Evolutionary conservation across 2,113 vertebrate genomes (phyloP), one percentile per base, ranked within the genome.

Genomic region (Ammodytes dubius): DNA sequence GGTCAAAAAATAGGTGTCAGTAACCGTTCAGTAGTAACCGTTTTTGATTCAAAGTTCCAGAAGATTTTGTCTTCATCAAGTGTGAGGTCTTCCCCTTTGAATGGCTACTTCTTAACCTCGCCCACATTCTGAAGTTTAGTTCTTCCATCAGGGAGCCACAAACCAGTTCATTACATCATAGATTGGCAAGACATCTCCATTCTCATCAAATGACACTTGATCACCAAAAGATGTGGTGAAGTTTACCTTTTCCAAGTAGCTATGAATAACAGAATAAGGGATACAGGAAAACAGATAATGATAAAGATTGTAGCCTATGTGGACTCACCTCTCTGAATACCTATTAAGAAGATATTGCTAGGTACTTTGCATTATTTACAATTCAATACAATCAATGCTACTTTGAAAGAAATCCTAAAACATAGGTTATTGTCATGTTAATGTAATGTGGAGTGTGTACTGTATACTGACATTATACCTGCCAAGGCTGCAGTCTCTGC

Each of bases 91-190:
- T 94, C 70, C 1, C 68, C 83, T 79, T 50, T 68, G 10, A 83
- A 63, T 1, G 63, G 54, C 6, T 87, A 89, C 74, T 86, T 88
- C 39, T 93, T 87, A 53, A 94, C 89, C 12, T 79, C 80, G 14
- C 94, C 94, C 0, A 95, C 85, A 75, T 68, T 92, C 46, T 87
- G 81, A 46, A 93, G 50, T 58, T 84, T 70, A 0, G 65, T 81
- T 8, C 45, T 79, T 47, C 92, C 93, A 63, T 92, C 86, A 8
- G 84, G 72, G 47, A 85, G 88, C 85, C 70, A 83, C 60, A 1
- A 87, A 47, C 95, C 95, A 95, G 85, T 94, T 95, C 90, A 95
- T 83, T 11, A 95, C 61, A 59, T 95, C 95, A 59, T 95, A 95
- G 11, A 94, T 88, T 65, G 93, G 91, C 57, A 94, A 58, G 4